Conservation (phyloP, 2,888 invertebrate genomes). For the Syrphus vitripennis region DNA sequence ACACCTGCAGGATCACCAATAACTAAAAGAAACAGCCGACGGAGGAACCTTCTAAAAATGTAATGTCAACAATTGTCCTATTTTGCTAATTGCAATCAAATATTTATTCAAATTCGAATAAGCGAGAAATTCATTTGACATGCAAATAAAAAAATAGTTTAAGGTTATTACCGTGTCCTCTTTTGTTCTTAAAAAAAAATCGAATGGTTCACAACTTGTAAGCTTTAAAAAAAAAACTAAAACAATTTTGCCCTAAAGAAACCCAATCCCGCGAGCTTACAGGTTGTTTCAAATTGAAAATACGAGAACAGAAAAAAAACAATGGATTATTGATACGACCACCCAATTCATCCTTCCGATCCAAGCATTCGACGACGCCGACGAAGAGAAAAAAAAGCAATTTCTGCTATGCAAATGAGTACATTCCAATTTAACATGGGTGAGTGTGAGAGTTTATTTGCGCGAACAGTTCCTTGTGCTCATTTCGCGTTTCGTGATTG, state of each 20-base stretch:
- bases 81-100: slow-evolving; percentile 33
- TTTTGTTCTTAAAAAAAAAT: no score
- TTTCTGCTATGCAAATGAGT: slow-evolving; percentile 35
- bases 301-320: background rate
- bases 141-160: slow-evolving; percentile 37
- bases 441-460: slow-evolving; percentile 26
- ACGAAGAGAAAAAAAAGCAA: background rate
- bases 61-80: slow-evolving; percentile 34
- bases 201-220: background rate
- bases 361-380: background rate
- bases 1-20: background rate
- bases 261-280: slow-evolving; percentile 21
- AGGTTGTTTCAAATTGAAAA: slow-evolving; percentile 56
- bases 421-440: slow-evolving; percentile 14
- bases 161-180: background rate
- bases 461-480: slow-evolving; percentile 45
- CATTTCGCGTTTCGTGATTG: slow-evolving; percentile 64
- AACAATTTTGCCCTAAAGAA: slow-evolving; percentile 7
- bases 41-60: background rate
- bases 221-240: background rate
- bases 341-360: slow-evolving; percentile 28
- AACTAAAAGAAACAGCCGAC: background rate
- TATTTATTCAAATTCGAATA: slow-evolving; percentile 39
- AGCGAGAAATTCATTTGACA: slow-evolving; percentile 31
- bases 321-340: slow-evolving; percentile 44